Base-by-base conservation (phyloP, 2,888 invertebrate species). In the Andrena flavipes region DNA sequence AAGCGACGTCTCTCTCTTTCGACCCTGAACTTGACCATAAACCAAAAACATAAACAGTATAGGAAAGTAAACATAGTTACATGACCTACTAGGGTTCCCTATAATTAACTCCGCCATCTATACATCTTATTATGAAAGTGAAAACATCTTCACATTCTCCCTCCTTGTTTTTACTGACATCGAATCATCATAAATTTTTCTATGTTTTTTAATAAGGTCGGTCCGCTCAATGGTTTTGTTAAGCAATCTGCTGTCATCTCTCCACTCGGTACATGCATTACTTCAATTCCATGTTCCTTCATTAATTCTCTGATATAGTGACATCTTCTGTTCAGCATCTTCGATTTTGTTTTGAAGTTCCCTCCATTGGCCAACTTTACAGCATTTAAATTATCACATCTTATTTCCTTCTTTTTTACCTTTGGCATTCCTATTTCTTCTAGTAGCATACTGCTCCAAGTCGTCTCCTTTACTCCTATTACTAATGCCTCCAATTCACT, bases 381-480 rank as follows among this genome's bases (percentile, higher is more conserved):
- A 0, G 59, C 68, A 51, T 80, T 81, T 3, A 73, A 59, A 26
- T 72, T 72, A 6, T 80, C 71, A 1, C 68, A 80, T 56, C 7
- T 71, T 3, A 80, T 2, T 30, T 30, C 23, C 30, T 7, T 60
- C 1, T 7, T 6, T 6, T 8, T 13, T 13, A 48, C 0, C 48
- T 16, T 16, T 16, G 16, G 16, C 48, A 48, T 48, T 48, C 13
- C 48, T 48, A 48, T 48, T 10, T 16, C 16, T 48, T 13, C 13
- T 16, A 48, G 48, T 10, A 10, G 48, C 48, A 10, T 48, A 2
- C 16, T 48, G 2, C 10, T 48, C 2, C 16, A 48, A 3, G 48
- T 48, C 48, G 48, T 1, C 26, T 78, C 75, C 33, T 73, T 81
- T 0, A 65, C 2, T 29, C 77, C 59, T 13, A 42, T 72, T 7